Percentiles rank a stretch among this genome's conserved stretches.
Conservation (phyloP, 2,797 vertebrate genomes). For the Brachymystax lenok region DNA sequence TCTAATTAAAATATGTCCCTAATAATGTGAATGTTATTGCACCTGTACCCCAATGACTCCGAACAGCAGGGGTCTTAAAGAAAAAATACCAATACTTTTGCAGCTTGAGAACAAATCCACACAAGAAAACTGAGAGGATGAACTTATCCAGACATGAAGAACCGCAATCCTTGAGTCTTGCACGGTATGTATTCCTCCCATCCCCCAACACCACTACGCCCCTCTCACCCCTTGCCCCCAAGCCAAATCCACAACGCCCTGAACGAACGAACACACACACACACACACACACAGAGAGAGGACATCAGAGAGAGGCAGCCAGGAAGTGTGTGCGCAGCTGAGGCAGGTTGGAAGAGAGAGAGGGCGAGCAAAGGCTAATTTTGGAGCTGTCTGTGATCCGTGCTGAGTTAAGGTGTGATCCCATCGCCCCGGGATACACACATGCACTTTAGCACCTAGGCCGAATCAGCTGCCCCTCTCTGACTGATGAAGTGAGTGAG, state of each 20-base stretch:
- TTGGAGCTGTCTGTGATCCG: conserved; percentile 61
- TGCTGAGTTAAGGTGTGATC: conserved; percentile 54
- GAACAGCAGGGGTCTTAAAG: not conserved
- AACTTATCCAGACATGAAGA: conserved; percentile 37
- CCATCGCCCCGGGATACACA: conserved; percentile 75
- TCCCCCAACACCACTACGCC: conserved; percentile 2
- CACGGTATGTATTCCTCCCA: conserved; percentile 11
- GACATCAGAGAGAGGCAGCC: conserved; percentile 11
- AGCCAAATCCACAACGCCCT: conserved; percentile 64
- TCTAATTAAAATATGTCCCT: not conserved
- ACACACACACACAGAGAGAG: too few relatives aligned
- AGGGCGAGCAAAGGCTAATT: conserved; percentile 67
- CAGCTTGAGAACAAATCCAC: not conserved
- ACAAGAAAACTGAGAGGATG: conserved; percentile 1
- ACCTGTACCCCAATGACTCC: not conserved
- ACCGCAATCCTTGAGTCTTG: conserved; percentile 17
- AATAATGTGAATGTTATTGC: not conserved
- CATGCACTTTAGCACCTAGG: conserved; percentile 70
- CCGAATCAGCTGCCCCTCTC: conserved; percentile 66
- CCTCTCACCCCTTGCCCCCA: conserved; percentile 49
- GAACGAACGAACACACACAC: conserved; percentile 35
- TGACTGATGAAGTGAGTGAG: conserved; percentile 71
- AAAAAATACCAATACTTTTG: not conserved
- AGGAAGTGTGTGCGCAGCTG: conserved; percentile 64
- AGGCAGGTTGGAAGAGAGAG: conserved; percentile 61